phyloP scores from a whole-genome alignment of 2,888 invertebrate genomes.

The Nebria brevicollis region DNA sequence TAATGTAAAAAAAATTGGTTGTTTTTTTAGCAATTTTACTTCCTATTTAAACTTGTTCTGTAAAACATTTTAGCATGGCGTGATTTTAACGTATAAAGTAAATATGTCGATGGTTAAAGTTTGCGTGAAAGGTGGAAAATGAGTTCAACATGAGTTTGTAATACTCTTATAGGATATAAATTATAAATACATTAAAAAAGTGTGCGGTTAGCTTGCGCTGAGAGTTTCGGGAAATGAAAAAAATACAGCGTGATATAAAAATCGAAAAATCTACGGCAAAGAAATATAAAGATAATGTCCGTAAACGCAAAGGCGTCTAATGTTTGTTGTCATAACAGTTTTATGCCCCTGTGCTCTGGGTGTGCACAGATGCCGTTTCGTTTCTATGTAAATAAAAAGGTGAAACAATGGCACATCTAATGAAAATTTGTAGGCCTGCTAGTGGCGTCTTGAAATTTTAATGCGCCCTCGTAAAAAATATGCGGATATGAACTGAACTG shows the following conservation, averaged over 20 bases:
- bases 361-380: slow-evolving; percentile 4
- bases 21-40: too few relatives aligned
- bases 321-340: not conserved
- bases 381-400: slow-evolving; percentile 46
- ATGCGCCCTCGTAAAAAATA: not conserved
- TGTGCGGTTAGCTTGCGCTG: too few relatives aligned
- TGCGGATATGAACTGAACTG: not conserved
- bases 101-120: too few relatives aligned
- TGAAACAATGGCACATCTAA: slow-evolving; percentile 42
- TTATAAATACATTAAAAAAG: not conserved
- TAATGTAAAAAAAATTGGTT: too few relatives aligned
- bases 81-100: too few relatives aligned
- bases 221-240: not conserved
- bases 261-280: not conserved
- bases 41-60: too few relatives aligned
- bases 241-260: not conserved
- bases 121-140: too few relatives aligned
- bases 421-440: slow-evolving; percentile 41
- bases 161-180: not conserved
- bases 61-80: too few relatives aligned
- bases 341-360: not conserved
- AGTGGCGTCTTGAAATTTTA: not conserved
- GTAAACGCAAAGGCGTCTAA: not conserved
- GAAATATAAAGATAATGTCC: not conserved
- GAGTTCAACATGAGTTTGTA: too few relatives aligned